Evolutionary conservation across 2,113 vertebrate genomes (phyloP).

Genomic region (Melospiza georgiana): DNA sequence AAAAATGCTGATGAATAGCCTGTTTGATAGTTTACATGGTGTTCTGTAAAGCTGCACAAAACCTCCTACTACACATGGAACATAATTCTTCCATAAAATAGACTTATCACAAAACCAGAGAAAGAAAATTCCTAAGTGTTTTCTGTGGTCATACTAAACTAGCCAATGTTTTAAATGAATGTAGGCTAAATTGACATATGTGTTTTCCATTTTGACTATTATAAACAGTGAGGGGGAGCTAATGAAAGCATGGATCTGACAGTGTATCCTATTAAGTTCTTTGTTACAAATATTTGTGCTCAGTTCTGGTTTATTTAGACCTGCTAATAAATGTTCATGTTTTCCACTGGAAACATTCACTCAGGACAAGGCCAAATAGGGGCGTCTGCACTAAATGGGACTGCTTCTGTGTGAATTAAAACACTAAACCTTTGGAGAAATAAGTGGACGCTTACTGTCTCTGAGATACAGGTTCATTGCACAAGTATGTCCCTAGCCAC

Average conservation of each 20-base stretch:
- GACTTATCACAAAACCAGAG: neutral
- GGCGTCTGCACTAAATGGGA: neutral
- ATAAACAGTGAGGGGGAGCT: neutral
- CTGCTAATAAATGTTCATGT: neutral
- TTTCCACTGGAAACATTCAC: neutral
- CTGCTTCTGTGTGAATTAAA: neutral
- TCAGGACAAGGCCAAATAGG: neutral
- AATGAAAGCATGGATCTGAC: neutral
- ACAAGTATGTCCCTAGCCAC: neutral
- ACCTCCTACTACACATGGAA: neutral
- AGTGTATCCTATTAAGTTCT: neutral
- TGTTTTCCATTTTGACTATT: neutral
- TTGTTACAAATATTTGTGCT: conserved; percentile 24
- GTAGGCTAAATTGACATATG: neutral
- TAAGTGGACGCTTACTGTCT: neutral
- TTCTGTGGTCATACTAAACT: neutral
- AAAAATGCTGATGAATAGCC: neutral
- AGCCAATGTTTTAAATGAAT: neutral
- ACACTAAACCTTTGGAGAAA: neutral
- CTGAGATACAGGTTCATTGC: neutral
- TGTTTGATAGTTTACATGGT: neutral
- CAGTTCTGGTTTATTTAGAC: conserved; percentile 12
- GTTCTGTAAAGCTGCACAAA: neutral
- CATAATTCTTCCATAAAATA: neutral
- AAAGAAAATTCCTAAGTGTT: neutral